Evolutionary conservation across 2,113 vertebrate species (phyloP).

Genomic region (Tragelaphus buxtoni): DNA sequence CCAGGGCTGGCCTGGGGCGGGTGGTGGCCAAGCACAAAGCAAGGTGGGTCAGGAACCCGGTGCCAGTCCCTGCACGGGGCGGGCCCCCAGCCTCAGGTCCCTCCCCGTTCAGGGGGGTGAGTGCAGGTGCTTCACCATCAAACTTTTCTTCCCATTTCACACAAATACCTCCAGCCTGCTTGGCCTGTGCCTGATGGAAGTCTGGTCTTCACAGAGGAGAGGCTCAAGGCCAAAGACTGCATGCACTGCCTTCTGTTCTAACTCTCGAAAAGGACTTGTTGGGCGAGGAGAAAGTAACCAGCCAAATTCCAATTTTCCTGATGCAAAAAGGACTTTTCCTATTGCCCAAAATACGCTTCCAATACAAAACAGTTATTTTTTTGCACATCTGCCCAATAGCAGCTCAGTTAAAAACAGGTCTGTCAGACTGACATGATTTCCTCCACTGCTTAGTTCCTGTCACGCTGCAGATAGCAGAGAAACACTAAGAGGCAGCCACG

Average conservation of each 20-base stretch:
- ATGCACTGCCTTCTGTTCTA: not conserved
- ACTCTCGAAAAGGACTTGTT: not conserved
- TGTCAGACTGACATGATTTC: not conserved
- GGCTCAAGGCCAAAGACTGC: not conserved
- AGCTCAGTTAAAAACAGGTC: slow-evolving; percentile 47
- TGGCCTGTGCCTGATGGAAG: not conserved
- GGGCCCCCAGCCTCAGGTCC: not conserved
- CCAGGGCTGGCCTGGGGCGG: not conserved
- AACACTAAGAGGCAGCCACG: not conserved
- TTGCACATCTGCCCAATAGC: not conserved
- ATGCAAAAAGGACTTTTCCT: not conserved
- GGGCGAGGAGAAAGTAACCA: not conserved
- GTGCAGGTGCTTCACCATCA: not conserved
- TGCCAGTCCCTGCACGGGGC: fast-evolving
- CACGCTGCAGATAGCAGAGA: not conserved
- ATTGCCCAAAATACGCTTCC: not conserved
- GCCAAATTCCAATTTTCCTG: not conserved
- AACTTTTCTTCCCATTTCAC: not conserved
- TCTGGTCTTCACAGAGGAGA: not conserved
- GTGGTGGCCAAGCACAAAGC: not conserved
- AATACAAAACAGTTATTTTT: not conserved
- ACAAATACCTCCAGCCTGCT: not conserved
- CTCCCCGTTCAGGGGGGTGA: not conserved
- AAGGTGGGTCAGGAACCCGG: not conserved
- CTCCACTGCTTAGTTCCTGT: not conserved